A percentile compares a stretch with the other conserved stretches of the same genome.
These are phyloP conservation scores for Pinctada fucata DNA, from an alignment of 2,888 invertebrate genomes.

Conservation along the genomic window DNA sequence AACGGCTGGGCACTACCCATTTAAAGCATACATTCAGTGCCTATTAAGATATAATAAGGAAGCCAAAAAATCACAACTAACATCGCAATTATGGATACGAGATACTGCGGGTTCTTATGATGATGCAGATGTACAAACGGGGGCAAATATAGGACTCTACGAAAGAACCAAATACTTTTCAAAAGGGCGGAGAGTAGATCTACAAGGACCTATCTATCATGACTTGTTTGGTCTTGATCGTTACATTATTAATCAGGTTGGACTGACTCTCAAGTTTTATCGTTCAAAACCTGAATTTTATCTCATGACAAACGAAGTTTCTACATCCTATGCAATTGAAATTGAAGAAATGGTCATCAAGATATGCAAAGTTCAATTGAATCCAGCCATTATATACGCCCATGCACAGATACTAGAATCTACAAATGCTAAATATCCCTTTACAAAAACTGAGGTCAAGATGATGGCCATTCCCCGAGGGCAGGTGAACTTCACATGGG, in stretches of 20 bases:
- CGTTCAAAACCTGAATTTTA: constrained; percentile 19
- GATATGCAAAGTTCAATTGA: background rate
- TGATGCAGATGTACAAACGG: background rate
- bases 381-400: constrained; percentile 39
- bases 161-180: background rate
- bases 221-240: background rate
- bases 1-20: constrained; percentile 2
- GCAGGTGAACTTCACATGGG: no score
- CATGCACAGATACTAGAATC: constrained; percentile 2
- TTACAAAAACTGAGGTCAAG: constrained; percentile 30
- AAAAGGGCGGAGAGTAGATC: background rate
- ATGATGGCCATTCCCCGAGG: background rate
- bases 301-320: constrained; percentile 1
- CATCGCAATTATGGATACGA: constrained; percentile 5
- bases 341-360: constrained; percentile 7
- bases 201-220: background rate
- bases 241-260: constrained; percentile 2
- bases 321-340: background rate
- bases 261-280: background rate
- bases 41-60: constrained; percentile 11
- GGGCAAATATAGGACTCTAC: constrained; percentile 1
- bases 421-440: constrained; percentile 10
- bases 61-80: constrained; percentile 28
- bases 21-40: constrained; percentile 10
- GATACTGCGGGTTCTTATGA: background rate